Evolutionary conservation across 1,140 invertebrate genomes (phyloP), one percentile per base, ranked within the genome.

Genomic region (Bombus polaris): DNA sequence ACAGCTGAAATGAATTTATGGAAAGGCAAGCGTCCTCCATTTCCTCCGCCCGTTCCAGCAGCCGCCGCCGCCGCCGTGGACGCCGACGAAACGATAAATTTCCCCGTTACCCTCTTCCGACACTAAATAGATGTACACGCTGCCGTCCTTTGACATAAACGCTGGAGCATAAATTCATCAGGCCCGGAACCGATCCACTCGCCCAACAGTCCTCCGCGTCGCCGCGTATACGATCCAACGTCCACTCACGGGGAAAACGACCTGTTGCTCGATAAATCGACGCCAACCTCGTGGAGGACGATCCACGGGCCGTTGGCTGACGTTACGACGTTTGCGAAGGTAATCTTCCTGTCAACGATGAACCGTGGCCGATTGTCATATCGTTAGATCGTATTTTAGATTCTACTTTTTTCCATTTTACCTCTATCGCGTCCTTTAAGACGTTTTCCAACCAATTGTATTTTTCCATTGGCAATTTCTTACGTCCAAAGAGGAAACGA

Each of bases 41-140:
- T 80, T 72, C 8, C 76, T 32, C 66, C 76, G 53, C n/a, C 76
- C 76, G 66, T 85, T 53, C 66, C 79, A 75, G 42, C 57, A 59
- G 71, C 71, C 44, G 47, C 68, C 83, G 73, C 85, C 15, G 68
- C 83, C 80, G 85, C n/a, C 32, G 44, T 25, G 85, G 80, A 91
- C 84, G 89, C 89, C 91, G 91, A 91, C 93, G 91, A 92, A 94
- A 94, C 93, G 91, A 94, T 94, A 94, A 94, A 94, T 94, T 93
- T 93, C 87, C 87, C 89, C 82, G 89, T 91, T 91, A 90, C 85
- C 88, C 85, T 90, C 87, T 88, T 76, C 81, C 90, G 93, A 94
- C 92, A 88, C 88, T 94, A 93, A 94, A 94, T 92, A 92, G 92
- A 93, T 94, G 92, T 91, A 90, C 88, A 81, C 81, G 87, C 86